Base-by-base conservation (phyloP, 2,797 vertebrate genomes). In the Poecile montanus region DNA sequence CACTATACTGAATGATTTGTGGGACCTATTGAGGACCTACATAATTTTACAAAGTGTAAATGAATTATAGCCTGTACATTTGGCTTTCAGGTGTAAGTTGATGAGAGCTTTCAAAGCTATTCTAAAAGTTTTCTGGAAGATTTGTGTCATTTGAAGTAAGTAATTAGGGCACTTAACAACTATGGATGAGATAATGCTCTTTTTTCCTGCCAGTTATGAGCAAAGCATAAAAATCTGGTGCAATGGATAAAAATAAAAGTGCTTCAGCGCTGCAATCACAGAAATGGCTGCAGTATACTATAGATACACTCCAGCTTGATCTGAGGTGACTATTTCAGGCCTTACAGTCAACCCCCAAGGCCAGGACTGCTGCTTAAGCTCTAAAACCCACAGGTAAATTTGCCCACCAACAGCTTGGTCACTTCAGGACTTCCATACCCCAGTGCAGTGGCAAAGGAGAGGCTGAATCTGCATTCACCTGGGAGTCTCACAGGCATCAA, bases 41-140 rank as follows among this genome's bases (percentile, higher is more conserved):
- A 58, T 29, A 65, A 19, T 63, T 90, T 78, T 60, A 29, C 9
- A 45, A 68, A 75, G 5, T 51, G 20, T 54, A 51, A 89, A 85
- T 66, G 0, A 72, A 82, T 87, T 79, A 51, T 29, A 86, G 17
- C 4, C 10, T 61, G 22, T 44, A 51, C 5, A 47, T 81, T 75
- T 73, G 26, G 11, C 32, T 87, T 81, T 91, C 38, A 58, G 2
- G 26, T 62, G 4, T 34, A 85, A 66, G 13, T 2, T 78, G 8
- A 7, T 61, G 25, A 68, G 51, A 85, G 21, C 16, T 80, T 77
- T 95, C 54, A 74, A 74, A 73, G 38, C 7, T 63, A 14, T 61
- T 80, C n/a, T 71, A 40, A 44, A 85, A 68, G 23, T 73, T 78
- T 95, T 95, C 60, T 89, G 45, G 38, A 92, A 89, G 45, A 85